These are phyloP conservation scores for Coenobita brevimanus DNA, from an alignment of 1,140 invertebrate genomes.

Conservation along the genomic window DNA sequence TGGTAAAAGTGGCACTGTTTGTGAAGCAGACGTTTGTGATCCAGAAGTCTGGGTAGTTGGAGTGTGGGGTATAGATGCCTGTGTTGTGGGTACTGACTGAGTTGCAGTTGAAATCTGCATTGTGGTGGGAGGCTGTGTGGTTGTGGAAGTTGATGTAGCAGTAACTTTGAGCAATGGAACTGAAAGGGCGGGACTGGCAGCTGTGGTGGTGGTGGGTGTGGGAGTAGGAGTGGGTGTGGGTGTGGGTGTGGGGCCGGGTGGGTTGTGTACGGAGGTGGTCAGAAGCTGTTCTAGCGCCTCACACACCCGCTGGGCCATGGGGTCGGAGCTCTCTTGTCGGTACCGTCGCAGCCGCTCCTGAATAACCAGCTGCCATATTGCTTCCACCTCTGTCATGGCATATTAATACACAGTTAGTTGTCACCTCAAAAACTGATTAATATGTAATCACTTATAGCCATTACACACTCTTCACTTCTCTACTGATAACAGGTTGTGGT, in stretches of 20 bases:
- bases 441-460: too few species aligned
- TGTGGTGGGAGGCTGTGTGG: too few species aligned
- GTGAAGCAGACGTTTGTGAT: slow-evolving; percentile 36
- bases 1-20: slow-evolving; percentile 23
- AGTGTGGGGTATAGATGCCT: background rate
- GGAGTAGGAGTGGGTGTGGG: slow-evolving; percentile 4
- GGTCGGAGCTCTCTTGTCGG: slow-evolving; percentile 51
- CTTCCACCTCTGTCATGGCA: slow-evolving; percentile 42
- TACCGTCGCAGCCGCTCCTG: slow-evolving; percentile 48
- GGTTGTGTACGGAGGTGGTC: slow-evolving; percentile 33
- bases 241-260: slow-evolving; percentile 17
- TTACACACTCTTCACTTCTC: too few species aligned
- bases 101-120: too few species aligned
- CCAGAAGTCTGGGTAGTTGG: slow-evolving; percentile 6
- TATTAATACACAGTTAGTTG: background rate
- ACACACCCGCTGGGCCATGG: slow-evolving; percentile 41
- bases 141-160: background rate
- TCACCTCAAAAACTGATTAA: too few species aligned
- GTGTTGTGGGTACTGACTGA: too few species aligned
- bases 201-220: background rate
- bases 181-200: slow-evolving; percentile 13
- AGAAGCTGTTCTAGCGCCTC: slow-evolving; percentile 53
- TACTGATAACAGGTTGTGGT: too few species aligned
- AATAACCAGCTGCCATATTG: slow-evolving; percentile 52
- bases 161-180: slow-evolving; percentile 57